Percentiles rank a stretch among this genome's conserved stretches.
These are phyloP conservation scores for Hemiprocne comata DNA, from an alignment of 2,113 vertebrate genomes.

Conservation along the genomic window DNA sequence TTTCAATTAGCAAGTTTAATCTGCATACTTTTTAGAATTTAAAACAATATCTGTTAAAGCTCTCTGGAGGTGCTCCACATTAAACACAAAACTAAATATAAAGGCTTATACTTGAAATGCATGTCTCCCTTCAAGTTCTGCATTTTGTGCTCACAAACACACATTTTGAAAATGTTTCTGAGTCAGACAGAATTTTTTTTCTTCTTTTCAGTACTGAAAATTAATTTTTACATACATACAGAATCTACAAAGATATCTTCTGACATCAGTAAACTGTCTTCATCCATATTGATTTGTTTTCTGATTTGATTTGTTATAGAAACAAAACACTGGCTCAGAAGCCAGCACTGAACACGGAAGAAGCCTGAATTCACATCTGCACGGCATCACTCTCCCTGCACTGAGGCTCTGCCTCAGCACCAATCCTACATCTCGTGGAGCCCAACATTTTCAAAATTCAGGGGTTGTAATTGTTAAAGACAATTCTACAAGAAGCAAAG, in stretches of 20 bases:
- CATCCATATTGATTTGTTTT: slow-evolving; percentile 42
- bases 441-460: background rate
- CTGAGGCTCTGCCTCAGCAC: background rate
- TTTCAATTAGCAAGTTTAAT: background rate
- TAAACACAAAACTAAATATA: background rate
- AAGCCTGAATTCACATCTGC: slow-evolving; percentile 43
- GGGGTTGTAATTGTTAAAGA: slow-evolving; percentile 3
- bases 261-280: slow-evolving; percentile 39
- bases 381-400: slow-evolving; percentile 15
- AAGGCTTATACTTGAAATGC: slow-evolving; percentile 26
- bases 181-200: background rate
- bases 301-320: slow-evolving; percentile 34
- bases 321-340: slow-evolving; percentile 9
- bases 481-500: slow-evolving; percentile 54
- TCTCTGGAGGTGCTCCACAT: background rate
- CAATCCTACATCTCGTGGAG: background rate
- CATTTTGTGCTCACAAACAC: background rate
- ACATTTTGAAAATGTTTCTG: background rate
- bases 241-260: slow-evolving; percentile 17
- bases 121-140: background rate
- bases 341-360: background rate
- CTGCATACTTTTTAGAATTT: background rate
- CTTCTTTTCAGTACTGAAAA: background rate
- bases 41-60: background rate
- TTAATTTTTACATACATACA: slow-evolving; percentile 16